Base-by-base conservation (phyloP, 2,797 vertebrate species). In the Crossoptilon crossoptilon region DNA sequence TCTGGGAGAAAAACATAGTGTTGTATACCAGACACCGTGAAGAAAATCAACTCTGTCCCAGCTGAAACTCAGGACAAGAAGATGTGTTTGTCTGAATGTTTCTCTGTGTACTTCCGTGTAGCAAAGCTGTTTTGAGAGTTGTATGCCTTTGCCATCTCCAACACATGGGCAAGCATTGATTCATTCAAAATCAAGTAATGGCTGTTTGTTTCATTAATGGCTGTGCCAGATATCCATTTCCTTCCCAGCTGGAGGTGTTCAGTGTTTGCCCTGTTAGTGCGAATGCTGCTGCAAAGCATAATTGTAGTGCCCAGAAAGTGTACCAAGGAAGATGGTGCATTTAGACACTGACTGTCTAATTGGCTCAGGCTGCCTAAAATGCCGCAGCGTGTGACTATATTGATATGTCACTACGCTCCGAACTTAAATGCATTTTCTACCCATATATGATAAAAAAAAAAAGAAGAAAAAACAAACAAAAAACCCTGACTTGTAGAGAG, bases 131-230 rank as follows among this genome's bases (percentile, higher is more conserved):
- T 84, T 24, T 59, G 71, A 51, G 35, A 64, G 13, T 48, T 63
- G 21, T 6, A 26, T 46, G 43, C 3, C 29, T 74, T 77, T 91
- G 51, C 33, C 23, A 7, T 53, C 48, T 66, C 64, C 75, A 53
- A 37, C 3, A 21, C 13, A 9, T 8, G 31, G 41, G 9, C 26
- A 37, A 21, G 13, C 27, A 37, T 64, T 53, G 18, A 63, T 80
- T 78, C 0, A 22, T 64, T 89, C 0, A 5, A 26, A 90, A 26
- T 73, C 0, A 0, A 18, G 24, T 17, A 49, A 51, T 44, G 22
- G 14, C 10, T 76, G 1, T 51, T 90, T 37, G 11, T 90, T 78
- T 84, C 37, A 37, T 22, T 68, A 60, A 9, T 41, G 26, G 23
- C 35, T 63, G 16, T 70, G 31, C 22, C 31, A 33, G 23, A 11